Base-by-base conservation (phyloP, 2,888 invertebrate species). In the Hirudinaria manillensis region DNA sequence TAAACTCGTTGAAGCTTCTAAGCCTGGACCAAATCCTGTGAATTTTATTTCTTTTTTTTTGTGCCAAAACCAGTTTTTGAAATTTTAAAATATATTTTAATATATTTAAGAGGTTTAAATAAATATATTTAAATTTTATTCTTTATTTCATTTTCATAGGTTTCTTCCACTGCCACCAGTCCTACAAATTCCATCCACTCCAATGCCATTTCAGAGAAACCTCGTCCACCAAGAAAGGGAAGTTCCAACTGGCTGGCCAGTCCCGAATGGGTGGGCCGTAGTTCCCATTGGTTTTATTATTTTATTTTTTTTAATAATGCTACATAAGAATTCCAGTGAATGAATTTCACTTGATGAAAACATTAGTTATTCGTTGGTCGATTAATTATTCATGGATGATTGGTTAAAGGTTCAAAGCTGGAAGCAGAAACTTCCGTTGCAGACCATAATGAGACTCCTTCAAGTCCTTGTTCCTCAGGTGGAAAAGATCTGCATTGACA, bases 391-490 rank as follows among this genome's bases (percentile, higher is more conserved):
- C 24, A 21, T 3, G 29, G 6, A n/a, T 61, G 24, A 27, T 61
- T 29, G 61, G 61, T 24, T 61, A 16, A 70, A 85, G 86, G 85
- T 87, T 77, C 89, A 91, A 80, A 91, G 92, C 2, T 99, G 99
- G 99, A 94, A 99, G 84, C 91, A 91, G 78, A 97, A 98, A 87
- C 88, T 99, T 79, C 99, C 99, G 7, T 88, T 99, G 80, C 99
- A 99, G 88, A 99, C 99, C 75, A 98, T 99, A 81, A 99, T 99
- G 98, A 88, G 99, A 80, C 89, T 99, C 83, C 87, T 99, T 80
- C 99, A 99, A 87, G 98, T 99, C 45, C 88, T 99, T 6, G 99
- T 99, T 79, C 99, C 99, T 74, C 99, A 99, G 88, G 99, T 99
- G 32, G 99, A 99, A 87, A 99, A 99, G 88, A 99, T 99, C 81